Evolutionary conservation across 2,888 invertebrate genomes (phyloP).

Genomic region (Rapana venosa): DNA sequence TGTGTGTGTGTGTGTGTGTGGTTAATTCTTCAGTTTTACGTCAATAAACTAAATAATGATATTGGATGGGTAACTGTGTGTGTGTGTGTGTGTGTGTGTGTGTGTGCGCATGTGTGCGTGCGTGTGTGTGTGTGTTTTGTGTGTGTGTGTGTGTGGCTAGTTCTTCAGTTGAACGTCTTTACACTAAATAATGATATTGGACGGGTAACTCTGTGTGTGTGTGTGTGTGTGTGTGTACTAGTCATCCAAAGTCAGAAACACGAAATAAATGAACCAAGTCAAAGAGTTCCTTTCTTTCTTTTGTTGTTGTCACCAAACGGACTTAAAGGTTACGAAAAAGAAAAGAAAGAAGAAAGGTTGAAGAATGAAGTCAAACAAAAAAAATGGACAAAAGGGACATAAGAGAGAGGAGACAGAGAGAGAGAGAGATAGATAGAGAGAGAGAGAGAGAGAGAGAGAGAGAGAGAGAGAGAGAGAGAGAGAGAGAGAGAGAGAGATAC

Average conservation of each 20-base stretch:
- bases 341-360: not conserved
- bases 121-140: not conserved
- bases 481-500: not conserved
- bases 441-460: not conserved
- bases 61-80: not conserved
- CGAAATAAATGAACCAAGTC: not conserved
- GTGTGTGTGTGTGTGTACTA: not conserved
- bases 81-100: not conserved
- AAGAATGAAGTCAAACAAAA: not conserved
- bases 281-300: not conserved
- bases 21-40: too few relatives aligned
- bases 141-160: not conserved
- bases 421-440: not conserved
- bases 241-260: not conserved
- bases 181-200: too few relatives aligned
- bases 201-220: not conserved
- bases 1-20: too few relatives aligned
- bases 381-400: not conserved
- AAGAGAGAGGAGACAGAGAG: not conserved
- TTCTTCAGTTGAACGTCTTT: not conserved
- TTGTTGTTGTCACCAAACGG: not conserved
- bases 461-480: not conserved
- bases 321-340: not conserved
- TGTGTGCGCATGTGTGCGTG: not conserved
- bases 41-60: too few relatives aligned